A percentile compares a stretch with the other conserved stretches of the same genome.
Evolutionary conservation across 1,140 invertebrate genomes (phyloP).

Genomic region (Zaprionus lachaisei): DNA sequence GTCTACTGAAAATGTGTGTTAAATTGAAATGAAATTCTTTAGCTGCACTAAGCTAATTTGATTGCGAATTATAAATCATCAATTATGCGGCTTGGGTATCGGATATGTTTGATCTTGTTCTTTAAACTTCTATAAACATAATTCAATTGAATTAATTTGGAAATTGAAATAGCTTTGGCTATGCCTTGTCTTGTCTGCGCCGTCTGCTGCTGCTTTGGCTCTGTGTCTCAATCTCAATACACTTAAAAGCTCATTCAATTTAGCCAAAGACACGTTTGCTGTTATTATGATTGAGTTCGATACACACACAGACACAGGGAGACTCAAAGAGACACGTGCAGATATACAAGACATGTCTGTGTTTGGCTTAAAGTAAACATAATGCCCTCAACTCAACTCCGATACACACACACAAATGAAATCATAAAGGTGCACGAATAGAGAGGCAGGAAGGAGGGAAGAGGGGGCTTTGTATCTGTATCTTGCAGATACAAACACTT

Average conservation of each 20-base stretch:
- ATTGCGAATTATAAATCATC: background rate
- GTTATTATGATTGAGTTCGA: conserved; percentile 77
- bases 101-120: background rate
- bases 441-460: background rate
- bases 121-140: conserved; percentile 7
- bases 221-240: conserved; percentile 59
- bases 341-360: conserved; percentile 2
- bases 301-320: conserved; percentile 28
- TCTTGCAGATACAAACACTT: conserved; percentile 56
- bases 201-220: background rate
- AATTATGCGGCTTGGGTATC: background rate
- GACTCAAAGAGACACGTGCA: conserved; percentile 18
- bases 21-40: conserved; percentile 1
- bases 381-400: conserved; percentile 26
- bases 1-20: background rate
- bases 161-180: conserved; percentile 34
- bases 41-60: background rate
- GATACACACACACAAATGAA: conserved; percentile 58
- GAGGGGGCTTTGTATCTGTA: conserved; percentile 7
- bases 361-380: conserved; percentile 25
- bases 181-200: background rate
- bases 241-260: conserved; percentile 80
- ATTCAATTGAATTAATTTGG: conserved; percentile 42
- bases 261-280: conserved; percentile 69
- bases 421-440: conserved; percentile 66